Evolutionary conservation across 2,797 vertebrate genomes (phyloP).

Genomic region (Hephaestus fuliginosus): DNA sequence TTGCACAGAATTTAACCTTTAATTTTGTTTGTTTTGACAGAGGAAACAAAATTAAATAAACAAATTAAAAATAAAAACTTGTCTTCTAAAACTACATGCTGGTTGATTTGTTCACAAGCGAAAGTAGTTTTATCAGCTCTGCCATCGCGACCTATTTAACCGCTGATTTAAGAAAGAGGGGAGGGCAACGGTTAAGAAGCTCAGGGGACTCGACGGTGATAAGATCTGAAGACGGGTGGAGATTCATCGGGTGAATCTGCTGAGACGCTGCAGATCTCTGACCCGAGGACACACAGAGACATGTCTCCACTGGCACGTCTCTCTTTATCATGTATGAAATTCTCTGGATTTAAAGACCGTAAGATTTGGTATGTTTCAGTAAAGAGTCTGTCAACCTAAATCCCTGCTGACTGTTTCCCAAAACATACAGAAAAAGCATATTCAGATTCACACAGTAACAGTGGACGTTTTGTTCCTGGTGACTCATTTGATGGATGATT

Average conservation of each 20-base stretch:
- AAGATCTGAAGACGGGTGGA: slow-evolving; percentile 17
- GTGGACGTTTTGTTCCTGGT: not conserved
- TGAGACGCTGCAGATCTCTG: slow-evolving; percentile 3
- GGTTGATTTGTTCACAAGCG: no score
- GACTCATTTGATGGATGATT: no score
- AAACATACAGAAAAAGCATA: not conserved
- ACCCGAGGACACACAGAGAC: not conserved
- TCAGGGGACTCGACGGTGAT: not conserved
- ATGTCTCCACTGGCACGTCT: not conserved
- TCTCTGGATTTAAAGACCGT: not conserved
- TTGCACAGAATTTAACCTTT: no score
- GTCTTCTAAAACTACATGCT: no score
- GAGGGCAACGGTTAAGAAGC: not conserved
- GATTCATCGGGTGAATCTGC: not conserved
- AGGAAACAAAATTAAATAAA: no score
- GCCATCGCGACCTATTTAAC: not conserved
- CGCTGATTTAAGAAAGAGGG: not conserved
- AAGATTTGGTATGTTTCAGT: not conserved
- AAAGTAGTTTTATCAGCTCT: not conserved
- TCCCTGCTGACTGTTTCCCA: not conserved
- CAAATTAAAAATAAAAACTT: no score
- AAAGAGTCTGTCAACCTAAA: not conserved
- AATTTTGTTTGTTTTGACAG: no score
- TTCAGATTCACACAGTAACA: no score
- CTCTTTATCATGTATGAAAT: no score